Conservation (phyloP, 2,797 vertebrate species). For the Tapera naevia region DNA sequence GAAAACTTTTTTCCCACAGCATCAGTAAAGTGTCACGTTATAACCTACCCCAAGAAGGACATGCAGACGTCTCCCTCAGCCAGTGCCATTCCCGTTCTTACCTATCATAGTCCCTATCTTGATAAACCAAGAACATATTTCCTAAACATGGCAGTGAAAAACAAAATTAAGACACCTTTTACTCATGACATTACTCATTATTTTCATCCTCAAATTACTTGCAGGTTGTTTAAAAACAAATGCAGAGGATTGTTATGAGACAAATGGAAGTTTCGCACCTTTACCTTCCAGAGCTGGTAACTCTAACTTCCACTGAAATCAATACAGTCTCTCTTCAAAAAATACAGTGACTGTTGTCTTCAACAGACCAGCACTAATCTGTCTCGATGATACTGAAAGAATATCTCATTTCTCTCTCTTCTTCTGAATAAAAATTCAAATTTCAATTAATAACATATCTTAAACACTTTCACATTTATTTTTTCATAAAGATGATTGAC, state of each 20-base stretch:
- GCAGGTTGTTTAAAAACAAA: constrained; percentile 11
- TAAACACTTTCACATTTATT: neutral
- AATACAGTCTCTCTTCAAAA: neutral
- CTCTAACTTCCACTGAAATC: neutral
- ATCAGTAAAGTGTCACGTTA: neutral
- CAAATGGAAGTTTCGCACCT: neutral
- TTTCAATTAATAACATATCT: neutral
- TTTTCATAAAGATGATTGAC: neutral
- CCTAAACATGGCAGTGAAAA: neutral
- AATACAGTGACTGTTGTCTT: neutral
- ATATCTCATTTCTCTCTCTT: neutral
- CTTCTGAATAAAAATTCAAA: neutral
- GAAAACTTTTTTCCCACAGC: neutral
- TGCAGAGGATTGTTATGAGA: neutral
- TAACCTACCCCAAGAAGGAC: neutral
- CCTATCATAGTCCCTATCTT: neutral
- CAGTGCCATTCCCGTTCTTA: neutral
- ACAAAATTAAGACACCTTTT: neutral
- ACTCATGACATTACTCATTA: neutral
- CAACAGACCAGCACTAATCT: neutral
- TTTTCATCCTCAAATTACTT: neutral
- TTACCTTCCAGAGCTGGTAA: neutral
- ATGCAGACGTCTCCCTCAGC: neutral
- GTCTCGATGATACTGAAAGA: neutral
- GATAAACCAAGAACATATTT: neutral